Evolutionary conservation across 1,140 invertebrate species (phyloP).

Genomic region (Temnothorax longispinosus): DNA sequence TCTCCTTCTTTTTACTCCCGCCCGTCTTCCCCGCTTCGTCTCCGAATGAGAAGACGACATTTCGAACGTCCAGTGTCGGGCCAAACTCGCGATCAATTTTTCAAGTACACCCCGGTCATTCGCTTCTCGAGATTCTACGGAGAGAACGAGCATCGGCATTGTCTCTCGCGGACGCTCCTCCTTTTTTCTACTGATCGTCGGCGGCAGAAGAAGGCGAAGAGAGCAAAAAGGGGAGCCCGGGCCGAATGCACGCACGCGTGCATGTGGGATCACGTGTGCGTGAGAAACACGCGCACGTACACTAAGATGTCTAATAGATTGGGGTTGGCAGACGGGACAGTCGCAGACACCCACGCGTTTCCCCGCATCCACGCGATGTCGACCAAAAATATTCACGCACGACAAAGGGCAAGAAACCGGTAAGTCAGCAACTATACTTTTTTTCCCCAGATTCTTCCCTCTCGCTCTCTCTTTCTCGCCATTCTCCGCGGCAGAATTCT

Average conservation of each 20-base stretch:
- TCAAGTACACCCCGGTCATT: constrained; percentile 56
- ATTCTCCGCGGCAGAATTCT: constrained; percentile 19
- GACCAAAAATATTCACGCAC: constrained; percentile 77
- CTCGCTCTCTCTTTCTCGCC: constrained; percentile 56
- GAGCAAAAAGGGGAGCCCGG: constrained; percentile 37
- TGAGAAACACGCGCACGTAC: constrained; percentile 53
- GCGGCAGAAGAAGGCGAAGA: constrained; percentile 54
- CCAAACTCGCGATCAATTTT: constrained; percentile 57
- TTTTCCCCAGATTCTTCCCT: constrained; percentile 68
- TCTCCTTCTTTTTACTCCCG: not conserved
- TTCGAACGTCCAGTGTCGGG: constrained; percentile 43
- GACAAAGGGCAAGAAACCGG: constrained; percentile 78
- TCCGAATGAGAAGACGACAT: constrained; percentile 44
- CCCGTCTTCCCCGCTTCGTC: constrained; percentile 13
- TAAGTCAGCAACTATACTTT: constrained; percentile 72
- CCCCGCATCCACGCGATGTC: constrained; percentile 69
- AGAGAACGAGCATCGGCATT: constrained; percentile 52
- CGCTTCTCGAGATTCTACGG: constrained; percentile 51
- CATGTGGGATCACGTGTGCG: constrained; percentile 38
- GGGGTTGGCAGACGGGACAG: constrained; percentile 73
- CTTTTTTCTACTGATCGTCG: constrained; percentile 40
- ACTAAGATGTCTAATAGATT: constrained; percentile 71
- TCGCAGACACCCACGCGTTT: constrained; percentile 76
- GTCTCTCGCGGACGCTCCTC: constrained; percentile 40
- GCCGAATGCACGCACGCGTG: constrained; percentile 48